These are phyloP conservation scores for Corythaeola cristata DNA, from an alignment of 2,113 vertebrate genomes.

Conservation along the genomic window DNA sequence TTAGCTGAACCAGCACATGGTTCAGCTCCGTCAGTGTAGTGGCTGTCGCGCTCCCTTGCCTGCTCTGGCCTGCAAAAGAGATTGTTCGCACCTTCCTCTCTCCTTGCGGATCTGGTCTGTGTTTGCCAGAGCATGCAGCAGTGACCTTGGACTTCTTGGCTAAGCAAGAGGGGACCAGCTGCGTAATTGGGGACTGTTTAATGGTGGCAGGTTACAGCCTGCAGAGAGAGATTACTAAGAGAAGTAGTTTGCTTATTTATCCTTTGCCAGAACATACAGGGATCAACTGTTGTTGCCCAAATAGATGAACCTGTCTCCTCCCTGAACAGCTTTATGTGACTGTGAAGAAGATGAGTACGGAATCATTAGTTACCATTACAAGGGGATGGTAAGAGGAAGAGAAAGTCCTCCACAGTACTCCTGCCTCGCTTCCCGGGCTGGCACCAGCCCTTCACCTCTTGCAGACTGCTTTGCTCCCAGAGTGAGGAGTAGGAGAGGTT, in stretches of 20 bases:
- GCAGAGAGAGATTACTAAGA: neutral
- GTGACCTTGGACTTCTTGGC: neutral
- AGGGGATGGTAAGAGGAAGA: neutral
- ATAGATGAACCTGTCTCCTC: neutral
- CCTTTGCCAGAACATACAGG: neutral
- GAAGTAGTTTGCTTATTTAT: neutral
- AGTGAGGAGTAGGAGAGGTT: neutral
- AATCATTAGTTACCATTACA: neutral
- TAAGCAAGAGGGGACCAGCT: neutral
- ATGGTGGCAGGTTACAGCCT: neutral
- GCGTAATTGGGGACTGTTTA: neutral
- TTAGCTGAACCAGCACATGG: rapidly evolving
- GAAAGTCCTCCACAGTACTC: neutral
- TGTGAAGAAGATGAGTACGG: neutral
- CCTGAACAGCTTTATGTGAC: neutral
- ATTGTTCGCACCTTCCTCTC: neutral
- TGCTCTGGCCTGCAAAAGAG: neutral
- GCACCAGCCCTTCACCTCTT: neutral
- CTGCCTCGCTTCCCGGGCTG: neutral
- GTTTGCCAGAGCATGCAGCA: neutral
- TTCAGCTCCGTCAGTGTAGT: rapidly evolving
- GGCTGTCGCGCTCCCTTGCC: neutral
- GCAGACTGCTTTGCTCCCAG: neutral
- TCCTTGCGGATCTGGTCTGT: neutral
- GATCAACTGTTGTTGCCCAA: neutral